Conservation (phyloP, 2,888 invertebrate species). For the Rhagium mordax region DNA sequence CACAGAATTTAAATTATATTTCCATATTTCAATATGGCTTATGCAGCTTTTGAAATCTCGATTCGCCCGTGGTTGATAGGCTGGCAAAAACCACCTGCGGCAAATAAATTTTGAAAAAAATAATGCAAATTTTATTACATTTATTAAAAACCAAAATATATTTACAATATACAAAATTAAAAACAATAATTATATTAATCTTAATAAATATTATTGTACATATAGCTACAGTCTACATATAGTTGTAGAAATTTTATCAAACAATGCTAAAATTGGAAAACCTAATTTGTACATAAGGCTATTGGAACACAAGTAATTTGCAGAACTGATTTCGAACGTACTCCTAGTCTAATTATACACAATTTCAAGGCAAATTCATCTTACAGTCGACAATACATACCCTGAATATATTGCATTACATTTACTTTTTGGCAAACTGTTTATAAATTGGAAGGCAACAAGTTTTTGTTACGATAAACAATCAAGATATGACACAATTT, state of each 20-base stretch:
- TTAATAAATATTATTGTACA: constrained; percentile 57
- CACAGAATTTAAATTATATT: no score
- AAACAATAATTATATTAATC: constrained; percentile 57
- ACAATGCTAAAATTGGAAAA: constrained; percentile 36
- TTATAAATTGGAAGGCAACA: constrained; percentile 41
- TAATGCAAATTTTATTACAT: constrained; percentile 48
- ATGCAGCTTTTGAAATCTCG: no score
- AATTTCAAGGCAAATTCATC: constrained; percentile 47
- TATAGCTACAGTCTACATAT: constrained; percentile 55
- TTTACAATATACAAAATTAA: constrained; percentile 58
- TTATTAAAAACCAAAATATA: constrained; percentile 57
- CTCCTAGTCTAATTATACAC: constrained; percentile 40
- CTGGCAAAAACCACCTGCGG: no score
- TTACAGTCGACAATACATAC: constrained; percentile 46
- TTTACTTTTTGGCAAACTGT: constrained; percentile 53
- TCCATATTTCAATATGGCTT: no score
- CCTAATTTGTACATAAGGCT: constrained; percentile 50
- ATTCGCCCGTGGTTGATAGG: no score
- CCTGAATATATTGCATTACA: constrained; percentile 55
- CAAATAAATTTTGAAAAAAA: not conserved
- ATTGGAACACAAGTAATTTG: constrained; percentile 34
- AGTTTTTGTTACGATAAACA: constrained; percentile 29
- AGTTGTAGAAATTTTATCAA: constrained; percentile 40
- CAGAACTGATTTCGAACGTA: constrained; percentile 34
- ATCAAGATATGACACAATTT: constrained; percentile 92